Base-by-base conservation (phyloP, 2,888 invertebrate species). In the Abrostola triplasia region DNA sequence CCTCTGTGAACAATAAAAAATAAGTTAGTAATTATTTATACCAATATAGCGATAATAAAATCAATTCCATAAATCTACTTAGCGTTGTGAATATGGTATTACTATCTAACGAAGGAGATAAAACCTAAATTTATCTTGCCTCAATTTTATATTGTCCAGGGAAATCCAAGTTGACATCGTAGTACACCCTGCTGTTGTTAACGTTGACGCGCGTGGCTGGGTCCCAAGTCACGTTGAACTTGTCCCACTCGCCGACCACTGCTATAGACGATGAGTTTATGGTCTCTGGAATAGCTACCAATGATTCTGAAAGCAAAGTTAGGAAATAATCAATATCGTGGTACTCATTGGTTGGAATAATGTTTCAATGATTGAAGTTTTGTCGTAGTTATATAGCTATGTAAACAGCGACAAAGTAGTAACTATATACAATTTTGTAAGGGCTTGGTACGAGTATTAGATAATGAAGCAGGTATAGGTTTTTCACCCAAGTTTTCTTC, bases 191-290 rank as follows among this genome's bases (percentile, higher is more conserved):
- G 11, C 97, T 98, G 84, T 97, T 97, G 83, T 97, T 98, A 0
- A 97, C 96, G 80, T 97, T 98, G 5, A 97, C 97, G 58, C 96
- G 96, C 0, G 90, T 92, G 0, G 97, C 96, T 0, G 97, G 96
- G 13, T 96, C 93, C 99, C 99, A 99, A 1, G 96, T 96, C 48
- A 99, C 96, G 77, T 97, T 97, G 84, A 99, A 99, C 44, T 96
- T 95, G 69, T 97, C 95, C 96, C 97, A 98, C 12, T 95, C 95
- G 0, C 98, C 98, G 5, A 93, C 91, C 5, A 98, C 96, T 52
- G 89, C 90, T 59, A 99, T 96, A 0, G 97, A 96, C 1, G 95
- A 93, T 2, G 95, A 88, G 55, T 96, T 93, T 2, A 99, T 96
- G 0, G 96, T 92, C 72, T 96, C 96, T 0, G 99, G 99, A 59